These are phyloP conservation scores for Amia ocellicauda DNA, from an alignment of 2,113 vertebrate species.

Conservation along the genomic window DNA sequence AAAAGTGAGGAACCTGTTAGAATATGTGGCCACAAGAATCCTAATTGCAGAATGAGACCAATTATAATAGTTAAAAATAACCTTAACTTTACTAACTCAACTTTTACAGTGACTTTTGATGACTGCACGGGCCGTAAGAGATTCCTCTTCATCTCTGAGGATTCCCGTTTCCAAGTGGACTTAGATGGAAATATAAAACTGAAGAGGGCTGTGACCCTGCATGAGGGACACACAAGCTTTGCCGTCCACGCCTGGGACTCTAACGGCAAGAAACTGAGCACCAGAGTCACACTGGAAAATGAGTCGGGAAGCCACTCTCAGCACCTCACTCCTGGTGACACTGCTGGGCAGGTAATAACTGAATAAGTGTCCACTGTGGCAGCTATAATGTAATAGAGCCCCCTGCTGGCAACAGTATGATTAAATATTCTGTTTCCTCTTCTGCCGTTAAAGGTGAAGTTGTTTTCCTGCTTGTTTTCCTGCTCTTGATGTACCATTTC, in stretches of 20 bases:
- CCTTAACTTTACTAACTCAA: background rate
- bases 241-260: background rate
- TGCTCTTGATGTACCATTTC: too few species aligned
- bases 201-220: background rate
- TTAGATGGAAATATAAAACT: background rate
- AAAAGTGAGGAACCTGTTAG: too few species aligned
- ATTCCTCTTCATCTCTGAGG: background rate
- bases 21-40: too few species aligned
- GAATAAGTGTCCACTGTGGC: background rate
- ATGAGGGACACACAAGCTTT: background rate
- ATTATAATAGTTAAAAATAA: too few species aligned
- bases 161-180: background rate
- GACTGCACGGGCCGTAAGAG: background rate
- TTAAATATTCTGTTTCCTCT: too few species aligned
- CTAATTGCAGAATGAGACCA: too few species aligned
- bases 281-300: constrained; percentile 1
- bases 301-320: background rate
- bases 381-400: too few species aligned
- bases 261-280: background rate
- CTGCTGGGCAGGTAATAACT: background rate
- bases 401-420: too few species aligned
- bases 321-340: background rate
- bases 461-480: too few species aligned
- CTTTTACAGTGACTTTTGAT: constrained; percentile 8
- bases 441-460: too few species aligned